Evolutionary conservation across 2,797 vertebrate species (phyloP), one percentile per base, ranked within the genome.

Genomic region (Gorsachius magnificus): DNA sequence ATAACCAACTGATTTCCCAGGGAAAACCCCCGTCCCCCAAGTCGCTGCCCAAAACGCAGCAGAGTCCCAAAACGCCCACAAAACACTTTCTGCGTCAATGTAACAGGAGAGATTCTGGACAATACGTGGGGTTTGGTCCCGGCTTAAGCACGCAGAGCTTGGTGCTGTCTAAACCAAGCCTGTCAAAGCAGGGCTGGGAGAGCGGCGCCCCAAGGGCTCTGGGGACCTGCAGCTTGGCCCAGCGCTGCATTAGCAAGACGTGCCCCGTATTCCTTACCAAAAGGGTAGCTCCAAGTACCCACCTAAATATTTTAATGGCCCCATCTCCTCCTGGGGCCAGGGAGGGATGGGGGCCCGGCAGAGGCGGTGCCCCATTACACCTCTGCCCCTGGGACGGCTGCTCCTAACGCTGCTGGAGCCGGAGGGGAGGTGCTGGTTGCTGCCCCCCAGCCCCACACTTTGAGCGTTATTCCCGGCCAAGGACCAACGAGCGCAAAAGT

Each of bases 351-450:
- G n/a, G 26, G 31, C 57, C n/a, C 31, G 63, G 51, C 33, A 41
- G n/a, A 29, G 38, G 1, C 8, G 53, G 5, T 48, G 64, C 43
- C 43, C 53, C 17, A 2, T 24, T 13, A 13, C 10, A 8, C 2
- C 18, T 41, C 11, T 10, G 11, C 8, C 46, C 3, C 1, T 1
- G 56, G 19, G 14, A 19, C 2, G 31, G 36, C 33, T 3, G 5
- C 41, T 53, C 0, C 0, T 11, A 16, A 12, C 0, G 1, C 38
- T 17, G 46, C 3, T 21, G 28, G 6, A 50, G 35, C 33, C 5
- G 38, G 38, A 13, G 5, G 9, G 58, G n/a, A 13, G 22, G 19
- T 35, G 25, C 3, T 4, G 0, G 16, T 13, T 71, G 65, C 26
- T 16, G 10, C 22, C 25, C 53, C 41, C 29, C 11, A n/a, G 51